Evolutionary conservation across 2,888 invertebrate genomes (phyloP).

Genomic region (Cheilosia variabilis): DNA sequence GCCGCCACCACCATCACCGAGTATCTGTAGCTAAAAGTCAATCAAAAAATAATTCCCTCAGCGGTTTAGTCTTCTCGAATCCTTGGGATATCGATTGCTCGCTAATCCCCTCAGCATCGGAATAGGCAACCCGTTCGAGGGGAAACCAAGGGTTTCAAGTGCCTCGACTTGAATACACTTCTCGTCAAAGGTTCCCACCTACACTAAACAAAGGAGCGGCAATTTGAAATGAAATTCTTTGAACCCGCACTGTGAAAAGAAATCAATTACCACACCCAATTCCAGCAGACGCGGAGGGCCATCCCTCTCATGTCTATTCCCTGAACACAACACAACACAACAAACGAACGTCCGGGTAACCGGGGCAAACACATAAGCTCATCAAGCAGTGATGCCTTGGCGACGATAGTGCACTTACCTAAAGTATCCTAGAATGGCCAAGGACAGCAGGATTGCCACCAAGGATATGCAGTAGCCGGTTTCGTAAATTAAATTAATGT

Average conservation of each 20-base stretch:
- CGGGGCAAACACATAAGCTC: conserved; percentile 72
- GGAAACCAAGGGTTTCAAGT: conserved; percentile 10
- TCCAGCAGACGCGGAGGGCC: background rate
- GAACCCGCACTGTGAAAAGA: conserved; percentile 23
- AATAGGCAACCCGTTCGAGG: conserved; percentile 15
- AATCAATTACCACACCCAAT: conserved; percentile 62
- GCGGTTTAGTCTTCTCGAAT: background rate
- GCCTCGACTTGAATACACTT: conserved; percentile 13
- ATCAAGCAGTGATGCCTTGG: conserved; percentile 72
- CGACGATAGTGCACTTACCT: conserved; percentile 87
- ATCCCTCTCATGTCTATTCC: conserved; percentile 4
- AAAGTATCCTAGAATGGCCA: conserved; percentile 93
- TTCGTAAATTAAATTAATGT: conserved; percentile 91
- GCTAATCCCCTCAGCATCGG: conserved; percentile 6
- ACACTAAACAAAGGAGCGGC: conserved; percentile 29
- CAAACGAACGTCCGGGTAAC: conserved; percentile 47
- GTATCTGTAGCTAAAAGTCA: background rate
- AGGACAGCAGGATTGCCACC: conserved; percentile 91
- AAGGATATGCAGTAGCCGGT: conserved; percentile 94
- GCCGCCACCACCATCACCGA: background rate
- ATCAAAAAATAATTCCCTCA: conserved; percentile 18
- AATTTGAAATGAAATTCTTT: conserved; percentile 53
- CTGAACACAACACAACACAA: background rate
- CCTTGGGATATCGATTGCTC: conserved; percentile 13
- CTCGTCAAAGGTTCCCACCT: background rate